Percentiles rank a stretch among this genome's conserved stretches.
These are phyloP conservation scores for Morelia viridis DNA, from an alignment of 2,797 vertebrate genomes.

Conservation along the genomic window DNA sequence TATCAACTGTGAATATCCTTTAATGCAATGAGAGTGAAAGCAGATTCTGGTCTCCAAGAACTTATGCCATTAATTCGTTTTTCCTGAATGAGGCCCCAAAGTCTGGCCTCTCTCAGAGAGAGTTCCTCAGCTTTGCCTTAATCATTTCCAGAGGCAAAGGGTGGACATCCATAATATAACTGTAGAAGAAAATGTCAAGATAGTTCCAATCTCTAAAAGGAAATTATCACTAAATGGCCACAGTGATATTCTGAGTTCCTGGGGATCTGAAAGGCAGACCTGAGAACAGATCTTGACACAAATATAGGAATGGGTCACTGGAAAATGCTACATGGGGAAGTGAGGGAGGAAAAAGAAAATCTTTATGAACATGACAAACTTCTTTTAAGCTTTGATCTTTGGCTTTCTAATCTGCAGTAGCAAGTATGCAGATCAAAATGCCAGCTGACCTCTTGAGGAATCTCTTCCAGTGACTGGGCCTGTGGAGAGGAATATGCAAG, in stretches of 20 bases:
- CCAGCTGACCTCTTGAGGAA: slow-evolving; percentile 35
- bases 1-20: too few species aligned
- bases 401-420: slow-evolving; percentile 46
- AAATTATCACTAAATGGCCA: slow-evolving; percentile 4
- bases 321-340: slow-evolving; percentile 3
- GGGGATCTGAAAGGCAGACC: slow-evolving; percentile 8
- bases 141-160: neutral
- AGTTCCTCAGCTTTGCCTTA: too few species aligned
- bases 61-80: too few species aligned
- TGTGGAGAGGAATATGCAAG: rapidly evolving
- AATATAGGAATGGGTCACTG: slow-evolving; percentile 7
- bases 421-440: slow-evolving; percentile 50
- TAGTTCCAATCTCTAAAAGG: slow-evolving; percentile 11
- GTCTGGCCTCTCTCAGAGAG: too few species aligned
- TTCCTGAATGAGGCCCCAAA: too few species aligned
- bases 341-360: slow-evolving; percentile 10
- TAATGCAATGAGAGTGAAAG: too few species aligned
- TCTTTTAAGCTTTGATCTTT: slow-evolving; percentile 42
- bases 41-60: too few species aligned
- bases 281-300: neutral
- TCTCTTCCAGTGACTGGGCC: slow-evolving; percentile 13
- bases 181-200: neutral
- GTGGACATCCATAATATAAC: neutral
- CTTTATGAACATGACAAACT: slow-evolving; percentile 24
- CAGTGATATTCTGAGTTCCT: neutral